Percentiles rank a stretch among this genome's conserved stretches.
These are phyloP conservation scores for Torymus texanus DNA, from an alignment of 2,888 invertebrate genomes.

Conservation along the genomic window DNA sequence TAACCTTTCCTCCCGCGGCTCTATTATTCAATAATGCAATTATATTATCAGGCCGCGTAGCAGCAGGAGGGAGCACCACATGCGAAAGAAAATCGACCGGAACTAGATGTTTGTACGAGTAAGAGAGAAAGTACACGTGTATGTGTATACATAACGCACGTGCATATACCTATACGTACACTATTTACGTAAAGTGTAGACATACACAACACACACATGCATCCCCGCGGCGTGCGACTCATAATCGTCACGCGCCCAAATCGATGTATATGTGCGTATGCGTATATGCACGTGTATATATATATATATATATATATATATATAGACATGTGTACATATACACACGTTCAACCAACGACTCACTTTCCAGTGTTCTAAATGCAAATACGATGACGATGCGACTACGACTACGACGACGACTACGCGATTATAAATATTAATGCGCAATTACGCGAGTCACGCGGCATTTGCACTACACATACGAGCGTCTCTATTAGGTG, in stretches of 20 bases:
- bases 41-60: slow-evolving; percentile 12
- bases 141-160: too few species aligned
- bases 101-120: too few species aligned
- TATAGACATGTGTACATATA: slow-evolving; percentile 5
- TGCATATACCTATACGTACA: too few species aligned
- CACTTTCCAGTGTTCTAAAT: slow-evolving; percentile 21
- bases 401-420: background rate
- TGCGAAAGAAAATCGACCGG: too few species aligned
- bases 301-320: background rate
- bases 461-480: background rate
- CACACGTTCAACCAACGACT: background rate
- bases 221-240: too few species aligned
- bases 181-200: too few species aligned
- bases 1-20: background rate
- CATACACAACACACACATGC: too few species aligned
- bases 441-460: slow-evolving; percentile 39
- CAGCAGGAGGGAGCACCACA: too few species aligned
- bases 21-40: slow-evolving; percentile 36
- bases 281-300: too few species aligned
- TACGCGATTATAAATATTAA: slow-evolving; percentile 39
- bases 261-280: too few species aligned
- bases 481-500: slow-evolving; percentile 14
- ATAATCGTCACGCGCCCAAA: too few species aligned
- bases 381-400: background rate
- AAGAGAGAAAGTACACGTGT: too few species aligned